These are phyloP conservation scores for Dendrolimus punctatus DNA, from an alignment of 1,140 invertebrate species.

Conservation along the genomic window DNA sequence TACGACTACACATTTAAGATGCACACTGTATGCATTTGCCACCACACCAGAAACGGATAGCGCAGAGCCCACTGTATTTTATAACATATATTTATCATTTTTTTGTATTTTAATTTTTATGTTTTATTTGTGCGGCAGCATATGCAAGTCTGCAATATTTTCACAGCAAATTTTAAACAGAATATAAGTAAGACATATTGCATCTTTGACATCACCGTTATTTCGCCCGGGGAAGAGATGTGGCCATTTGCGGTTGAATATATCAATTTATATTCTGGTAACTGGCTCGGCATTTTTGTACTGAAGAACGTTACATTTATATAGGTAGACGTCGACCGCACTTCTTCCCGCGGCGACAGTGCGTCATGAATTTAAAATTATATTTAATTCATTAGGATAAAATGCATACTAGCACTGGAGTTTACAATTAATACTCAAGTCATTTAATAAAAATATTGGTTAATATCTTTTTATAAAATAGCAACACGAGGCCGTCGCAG, in stretches of 20 bases:
- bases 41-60: conserved; percentile 56
- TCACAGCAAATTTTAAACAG: conserved; percentile 52
- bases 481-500: conserved; percentile 35
- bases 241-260: conserved; percentile 7
- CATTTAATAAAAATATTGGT: conserved; percentile 65
- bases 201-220: conserved; percentile 39
- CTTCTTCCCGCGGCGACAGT: conserved; percentile 16
- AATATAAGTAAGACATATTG: conserved; percentile 34
- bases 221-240: conserved; percentile 38
- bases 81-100: conserved; percentile 25
- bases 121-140: conserved; percentile 65
- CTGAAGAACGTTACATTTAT: conserved; percentile 26
- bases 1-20: conserved; percentile 66
- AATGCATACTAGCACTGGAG: conserved; percentile 19
- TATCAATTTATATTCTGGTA: conserved; percentile 32
- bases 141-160: conserved; percentile 55
- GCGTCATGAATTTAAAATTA: background rate
- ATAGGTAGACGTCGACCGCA: conserved; percentile 11
- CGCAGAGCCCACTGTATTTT: conserved; percentile 18
- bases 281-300: conserved; percentile 62
- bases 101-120: conserved; percentile 33
- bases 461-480: conserved; percentile 36
- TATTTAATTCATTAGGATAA: conserved; percentile 21
- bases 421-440: conserved; percentile 62
- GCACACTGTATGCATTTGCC: conserved; percentile 64